Percentiles rank a stretch among this genome's conserved stretches.
Conservation (phyloP, 2,888 invertebrate species). For the Pyrrhosoma nymphula region DNA sequence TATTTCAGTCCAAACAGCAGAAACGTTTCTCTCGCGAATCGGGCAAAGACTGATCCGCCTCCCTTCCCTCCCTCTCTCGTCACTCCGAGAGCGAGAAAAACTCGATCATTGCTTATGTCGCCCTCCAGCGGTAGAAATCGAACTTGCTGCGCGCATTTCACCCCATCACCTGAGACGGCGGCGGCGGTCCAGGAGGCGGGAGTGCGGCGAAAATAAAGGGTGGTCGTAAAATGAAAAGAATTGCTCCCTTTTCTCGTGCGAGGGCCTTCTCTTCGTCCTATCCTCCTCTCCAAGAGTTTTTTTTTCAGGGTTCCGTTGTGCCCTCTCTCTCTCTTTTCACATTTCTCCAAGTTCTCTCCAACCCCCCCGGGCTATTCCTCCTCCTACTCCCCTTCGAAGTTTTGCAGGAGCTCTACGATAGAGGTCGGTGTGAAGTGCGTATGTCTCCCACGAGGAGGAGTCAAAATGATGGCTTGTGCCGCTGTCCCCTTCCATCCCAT, state of each 20-base stretch:
- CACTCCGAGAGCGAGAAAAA: background rate
- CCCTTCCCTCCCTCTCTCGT: background rate
- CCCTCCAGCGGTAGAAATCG: background rate
- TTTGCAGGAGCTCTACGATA: background rate
- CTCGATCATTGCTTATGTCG: background rate
- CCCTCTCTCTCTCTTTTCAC: background rate
- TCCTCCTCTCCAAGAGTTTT: background rate
- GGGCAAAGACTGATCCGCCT: background rate
- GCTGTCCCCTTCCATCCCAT: background rate
- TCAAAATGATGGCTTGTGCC: background rate
- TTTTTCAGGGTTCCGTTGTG: background rate
- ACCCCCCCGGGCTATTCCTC: background rate
- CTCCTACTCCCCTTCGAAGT: background rate
- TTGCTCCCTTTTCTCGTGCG: background rate
- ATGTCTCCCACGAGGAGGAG: background rate
- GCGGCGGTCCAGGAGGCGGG: background rate
- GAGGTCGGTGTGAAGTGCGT: background rate
- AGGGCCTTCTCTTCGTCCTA: background rate
- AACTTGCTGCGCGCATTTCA: background rate
- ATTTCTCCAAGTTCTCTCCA: background rate
- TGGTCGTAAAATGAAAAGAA: conserved; percentile 32
- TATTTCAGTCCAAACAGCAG: background rate
- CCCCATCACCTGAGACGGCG: background rate
- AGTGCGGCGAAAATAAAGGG: background rate
- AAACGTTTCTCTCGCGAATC: background rate